A percentile compares a stretch with the other conserved stretches of the same genome.
Evolutionary conservation across 2,888 invertebrate genomes (phyloP).

Genomic region (Lottia scabra): DNA sequence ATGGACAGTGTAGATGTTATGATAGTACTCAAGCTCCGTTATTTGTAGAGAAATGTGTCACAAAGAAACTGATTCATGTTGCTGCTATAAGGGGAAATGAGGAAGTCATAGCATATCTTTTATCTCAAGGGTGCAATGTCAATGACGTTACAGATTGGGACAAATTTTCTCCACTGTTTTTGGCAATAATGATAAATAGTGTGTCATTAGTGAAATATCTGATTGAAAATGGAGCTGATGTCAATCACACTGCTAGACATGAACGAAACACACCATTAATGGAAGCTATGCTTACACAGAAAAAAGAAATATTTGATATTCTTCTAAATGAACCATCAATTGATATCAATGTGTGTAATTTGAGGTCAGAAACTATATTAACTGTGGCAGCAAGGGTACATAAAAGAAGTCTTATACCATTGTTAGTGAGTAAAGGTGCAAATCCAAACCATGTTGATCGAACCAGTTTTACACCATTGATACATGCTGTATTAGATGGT

Average conservation of each 20-base stretch:
- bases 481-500: slow-evolving; percentile 41
- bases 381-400: slow-evolving; percentile 39
- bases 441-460: slow-evolving; percentile 38
- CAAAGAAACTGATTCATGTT: slow-evolving; percentile 34
- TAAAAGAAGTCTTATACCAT: slow-evolving; percentile 34
- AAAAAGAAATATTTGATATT: slow-evolving; percentile 35
- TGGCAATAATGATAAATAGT: slow-evolving; percentile 37
- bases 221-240: slow-evolving; percentile 19
- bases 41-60: slow-evolving; percentile 9
- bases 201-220: slow-evolving; percentile 32
- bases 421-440: slow-evolving; percentile 53
- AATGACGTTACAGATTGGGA: slow-evolving; percentile 29
- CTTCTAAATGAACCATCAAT: slow-evolving; percentile 33
- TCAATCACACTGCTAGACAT: slow-evolving; percentile 25
- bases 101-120: slow-evolving; percentile 23
- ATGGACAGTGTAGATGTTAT: slow-evolving; percentile 28
- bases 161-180: slow-evolving; percentile 38
- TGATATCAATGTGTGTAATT: slow-evolving; percentile 36
- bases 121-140: slow-evolving; percentile 31
- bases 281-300: slow-evolving; percentile 39
- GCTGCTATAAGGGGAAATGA: slow-evolving; percentile 32
- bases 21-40: background rate
- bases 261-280: slow-evolving; percentile 36
- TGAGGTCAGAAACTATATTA: slow-evolving; percentile 40
- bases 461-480: slow-evolving; percentile 39